Evolutionary conservation across 2,113 vertebrate species (phyloP), one percentile per base, ranked within the genome.

Genomic region (Stictonetta naevosa): DNA sequence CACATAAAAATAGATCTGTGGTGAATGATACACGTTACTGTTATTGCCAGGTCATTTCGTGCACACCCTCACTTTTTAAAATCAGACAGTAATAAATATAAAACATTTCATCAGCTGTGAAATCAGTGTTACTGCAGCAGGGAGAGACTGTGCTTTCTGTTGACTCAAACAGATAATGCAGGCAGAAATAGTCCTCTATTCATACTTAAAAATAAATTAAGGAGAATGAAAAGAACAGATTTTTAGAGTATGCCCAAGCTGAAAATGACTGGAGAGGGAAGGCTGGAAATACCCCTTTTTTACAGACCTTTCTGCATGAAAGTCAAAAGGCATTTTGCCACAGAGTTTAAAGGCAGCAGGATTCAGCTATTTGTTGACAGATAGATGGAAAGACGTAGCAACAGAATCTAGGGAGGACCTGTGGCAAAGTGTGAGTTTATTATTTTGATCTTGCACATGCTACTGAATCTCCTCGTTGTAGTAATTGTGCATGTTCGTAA

Each of bases 1-100:
- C 87, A 96, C 91, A 93, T 90, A 93, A 96, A 95, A 97, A 95
- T 91, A 97, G 83, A 89, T 91, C 59, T 90, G 83, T 91, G 92
- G 92, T 94, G 87, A 91, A 78, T 66, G 67, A 88, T 33, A 93
- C 68, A 16, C 34, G 55, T 63, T 82, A 56, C 60, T 86, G 10
- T 92, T 94, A 96, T 86, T 96, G 77, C 83, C 93, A 3, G 0
- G 58, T 83, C 3, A 0, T 80, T 96, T 94, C 14, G 20, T 96
- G 72, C 69, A 93, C 85, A 73, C 87, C n/a, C 67, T 80, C 66
- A 66, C 55, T 91, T 87, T 86, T 83, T 33, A 78, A 90, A 88
- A 86, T 44, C 63, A 72, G 71, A 88, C 72, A 55, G 58, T 86
- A 94, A 93, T 4, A 9, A 91, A 50, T 42, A 33, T 29, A 86